Evolutionary conservation across 2,113 vertebrate species (phyloP), one percentile per base, ranked within the genome.

Genomic region (Xenopus laevis): DNA sequence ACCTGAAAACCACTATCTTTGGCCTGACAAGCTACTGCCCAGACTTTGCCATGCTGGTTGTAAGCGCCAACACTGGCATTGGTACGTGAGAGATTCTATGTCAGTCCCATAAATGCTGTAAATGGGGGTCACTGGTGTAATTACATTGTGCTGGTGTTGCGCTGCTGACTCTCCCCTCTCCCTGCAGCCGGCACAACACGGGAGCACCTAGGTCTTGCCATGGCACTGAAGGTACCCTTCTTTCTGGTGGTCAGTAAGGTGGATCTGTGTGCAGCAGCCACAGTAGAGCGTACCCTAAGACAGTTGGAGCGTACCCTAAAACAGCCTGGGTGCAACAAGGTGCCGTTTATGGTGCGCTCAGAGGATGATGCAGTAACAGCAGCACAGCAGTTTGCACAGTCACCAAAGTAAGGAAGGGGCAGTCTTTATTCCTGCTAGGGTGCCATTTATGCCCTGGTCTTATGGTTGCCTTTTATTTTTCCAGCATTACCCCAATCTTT

Each of bases 11-110:
- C 82, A 99, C 97, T 78, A 98, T 99, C 84, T 98, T 98, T 68
- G 97, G 97, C 81, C 93, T 99, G 74, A 99, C 97, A 79, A 98
- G 96, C 83, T 98, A 99, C 84, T 98, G 96, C 80, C 97, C 97
- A 0, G 97, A 99, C 82, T 99, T 97, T n/a, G 97, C 96, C 71
- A 98, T 98, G 93, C 89, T 99, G 72, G 96, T 98, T 7, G 96
- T 99, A 83, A 95, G 96, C 0, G 97, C 96, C 72, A 99, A 98
- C 84, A 99, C 95, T 0, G 97, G 96, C 81, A 98, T 99, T 52
- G 97, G 97, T 99, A 84, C 85, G 85, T 72, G 71, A n/a, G 47
- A 7, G 1, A 40, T 27, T n/a, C n/a, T n/a, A n/a, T 27, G 23
- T 1, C 23, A 27, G 23, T 27, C 23, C 23, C 23, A 27, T 27